Base-by-base conservation (phyloP, 2,888 invertebrate species). In the Dione juno region DNA sequence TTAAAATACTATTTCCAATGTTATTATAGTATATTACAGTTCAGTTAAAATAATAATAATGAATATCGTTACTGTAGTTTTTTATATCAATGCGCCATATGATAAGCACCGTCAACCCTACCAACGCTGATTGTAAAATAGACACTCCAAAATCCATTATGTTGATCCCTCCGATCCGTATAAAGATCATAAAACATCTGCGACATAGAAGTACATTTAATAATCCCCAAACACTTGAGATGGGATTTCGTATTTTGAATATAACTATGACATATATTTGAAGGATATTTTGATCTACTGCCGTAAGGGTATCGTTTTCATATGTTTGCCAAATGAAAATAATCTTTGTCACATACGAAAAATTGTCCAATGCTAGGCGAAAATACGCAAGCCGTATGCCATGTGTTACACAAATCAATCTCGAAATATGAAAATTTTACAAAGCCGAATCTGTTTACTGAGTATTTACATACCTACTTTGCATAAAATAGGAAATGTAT, bases 191-290 rank as follows among this genome's bases (percentile, higher is more conserved):
- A 68, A 72, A 76, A 77, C 79, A 79, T 78, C 79, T 79, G 79
- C 70, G 74, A 75, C 76, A 70, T 70, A 75, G 73, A 75, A 75
- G 76, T 78, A 77, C 75, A 75, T 77, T 77, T 75, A 75, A 77
- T 77, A 77, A 76, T 77, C 75, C 74, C 75, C 71, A 72, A 76
- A 73, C 76, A 78, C 79, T 79, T 76, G 75, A 77, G 75, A 72
- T 73, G 75, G 76, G 77, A 78, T 78, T 78, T 77, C 76, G 69
- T 74, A 70, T 72, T 75, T 72, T 76, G 74, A 75, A 76, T 73
- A 70, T 68, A 70, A 75, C 74, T 67, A 71, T 66, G 71, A 69
- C 70, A 70, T 73, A 70, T 70, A 69, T 72, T 74, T 67, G 73
- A 73, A 72, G 73, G 70, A 74, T 77, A 74, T 76, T 78, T 75